These are phyloP conservation scores for Xestia c-nigrum DNA, from an alignment of 2,888 invertebrate species.

Conservation along the genomic window DNA sequence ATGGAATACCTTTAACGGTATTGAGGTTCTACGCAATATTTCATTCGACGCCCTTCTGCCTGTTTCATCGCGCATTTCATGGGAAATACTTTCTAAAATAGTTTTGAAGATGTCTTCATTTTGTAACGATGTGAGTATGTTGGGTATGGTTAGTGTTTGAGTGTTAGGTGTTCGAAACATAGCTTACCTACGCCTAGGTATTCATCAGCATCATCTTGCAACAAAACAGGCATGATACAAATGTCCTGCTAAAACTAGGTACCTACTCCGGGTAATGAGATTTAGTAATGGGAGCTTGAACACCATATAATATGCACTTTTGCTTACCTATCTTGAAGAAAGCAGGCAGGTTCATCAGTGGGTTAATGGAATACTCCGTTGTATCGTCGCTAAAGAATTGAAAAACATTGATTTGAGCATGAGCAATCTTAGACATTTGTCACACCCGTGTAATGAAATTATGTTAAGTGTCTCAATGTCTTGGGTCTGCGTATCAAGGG, in stretches of 20 bases:
- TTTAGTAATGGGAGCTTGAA: no score
- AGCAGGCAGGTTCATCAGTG: no score
- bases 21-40: slow-evolving; percentile 78
- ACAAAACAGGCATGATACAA: not conserved
- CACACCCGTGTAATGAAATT: not conserved
- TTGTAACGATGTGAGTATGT: slow-evolving; percentile 21
- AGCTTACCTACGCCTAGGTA: not conserved
- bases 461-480: not conserved
- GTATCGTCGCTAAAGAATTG: no score
- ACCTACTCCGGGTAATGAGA: not conserved
- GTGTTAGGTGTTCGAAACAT: not conserved
- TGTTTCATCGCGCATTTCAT: slow-evolving; percentile 55
- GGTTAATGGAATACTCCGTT: no score
- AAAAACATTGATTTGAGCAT: no score
- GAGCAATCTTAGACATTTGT: no score
- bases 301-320: no score
- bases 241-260: not conserved
- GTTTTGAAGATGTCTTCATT: slow-evolving; percentile 50
- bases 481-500: not conserved
- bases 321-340: no score
- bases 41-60: slow-evolving; percentile 66
- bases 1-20: slow-evolving; percentile 83
- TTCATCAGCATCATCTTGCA: not conserved
- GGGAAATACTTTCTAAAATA: slow-evolving; percentile 67
- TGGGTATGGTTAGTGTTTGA: slow-evolving; percentile 9